These are phyloP conservation scores for Dinoponera quadriceps DNA, from an alignment of 1,140 invertebrate species.

Conservation along the genomic window DNA sequence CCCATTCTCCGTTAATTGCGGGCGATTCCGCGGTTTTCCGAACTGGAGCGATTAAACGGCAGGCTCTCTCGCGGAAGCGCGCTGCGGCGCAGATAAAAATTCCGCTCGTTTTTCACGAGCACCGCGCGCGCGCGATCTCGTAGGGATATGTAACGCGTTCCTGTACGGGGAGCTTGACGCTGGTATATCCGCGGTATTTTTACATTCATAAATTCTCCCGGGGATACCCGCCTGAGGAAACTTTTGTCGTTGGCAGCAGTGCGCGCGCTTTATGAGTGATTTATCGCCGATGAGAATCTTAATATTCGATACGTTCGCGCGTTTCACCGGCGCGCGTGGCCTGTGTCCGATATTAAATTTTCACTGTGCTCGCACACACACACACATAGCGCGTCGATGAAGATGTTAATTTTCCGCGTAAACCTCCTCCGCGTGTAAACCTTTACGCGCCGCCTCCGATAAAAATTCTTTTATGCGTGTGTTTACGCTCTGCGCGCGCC, in stretches of 20 bases:
- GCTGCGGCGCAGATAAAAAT: conserved; percentile 34
- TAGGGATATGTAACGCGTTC: conserved; percentile 8
- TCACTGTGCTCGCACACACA: too few species aligned
- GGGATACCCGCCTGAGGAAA: conserved; percentile 14
- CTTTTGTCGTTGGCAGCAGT: conserved; percentile 1
- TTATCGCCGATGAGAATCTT: conserved; percentile 52
- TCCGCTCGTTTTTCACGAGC: conserved; percentile 25
- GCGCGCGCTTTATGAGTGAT: conserved; percentile 37
- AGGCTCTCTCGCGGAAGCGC: conserved; percentile 7
- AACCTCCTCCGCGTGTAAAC: background rate
- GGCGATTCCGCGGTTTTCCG: conserved; percentile 13
- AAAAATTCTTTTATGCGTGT: conserved; percentile 13
- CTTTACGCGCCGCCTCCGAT: background rate
- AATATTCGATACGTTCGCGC: conserved; percentile 41
- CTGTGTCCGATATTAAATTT: conserved; percentile 22
- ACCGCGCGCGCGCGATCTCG: background rate
- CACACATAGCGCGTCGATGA: background rate
- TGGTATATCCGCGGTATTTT: conserved; percentile 40
- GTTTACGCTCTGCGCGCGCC: background rate
- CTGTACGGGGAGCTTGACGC: conserved; percentile 10
- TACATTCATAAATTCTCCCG: conserved; percentile 56
- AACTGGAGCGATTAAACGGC: conserved; percentile 31
- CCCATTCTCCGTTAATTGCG: conserved; percentile 20
- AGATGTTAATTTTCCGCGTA: conserved; percentile 14
- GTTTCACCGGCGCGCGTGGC: background rate